Evolutionary conservation across 2,888 invertebrate species (phyloP).

Genomic region (Tipula lateralis): DNA sequence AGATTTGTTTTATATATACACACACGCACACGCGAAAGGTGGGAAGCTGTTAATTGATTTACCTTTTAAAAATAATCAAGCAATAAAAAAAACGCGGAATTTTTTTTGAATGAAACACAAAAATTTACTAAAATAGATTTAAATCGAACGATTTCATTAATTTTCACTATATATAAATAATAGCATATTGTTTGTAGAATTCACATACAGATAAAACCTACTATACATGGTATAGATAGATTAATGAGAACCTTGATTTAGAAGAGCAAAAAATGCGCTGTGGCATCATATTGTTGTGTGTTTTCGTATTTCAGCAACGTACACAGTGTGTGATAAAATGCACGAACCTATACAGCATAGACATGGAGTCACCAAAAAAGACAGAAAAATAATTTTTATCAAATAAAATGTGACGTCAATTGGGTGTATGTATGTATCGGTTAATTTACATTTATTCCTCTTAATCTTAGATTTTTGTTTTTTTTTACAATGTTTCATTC

Average conservation of each 20-base stretch:
- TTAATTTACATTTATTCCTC: not conserved
- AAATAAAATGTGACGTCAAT: conserved; percentile 11
- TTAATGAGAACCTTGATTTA: not conserved
- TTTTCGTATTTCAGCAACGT: not conserved
- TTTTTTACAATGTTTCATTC: not conserved
- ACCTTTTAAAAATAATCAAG: not conserved
- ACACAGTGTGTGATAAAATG: not conserved
- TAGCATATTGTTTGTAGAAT: not conserved
- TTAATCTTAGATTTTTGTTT: not conserved
- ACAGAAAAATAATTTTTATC: not conserved
- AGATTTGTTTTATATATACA: not conserved
- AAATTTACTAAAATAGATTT: conserved; percentile 12
- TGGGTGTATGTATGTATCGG: too few relatives aligned
- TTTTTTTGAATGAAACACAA: not conserved
- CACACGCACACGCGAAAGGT: not conserved
- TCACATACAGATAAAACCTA: not conserved
- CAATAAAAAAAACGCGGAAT: not conserved
- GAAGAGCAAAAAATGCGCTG: not conserved
- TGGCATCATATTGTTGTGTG: too few relatives aligned
- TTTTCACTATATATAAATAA: not conserved
- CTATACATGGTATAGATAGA: not conserved
- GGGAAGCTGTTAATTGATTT: not conserved
- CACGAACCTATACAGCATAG: not conserved
- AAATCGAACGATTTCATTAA: not conserved
- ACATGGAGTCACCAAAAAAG: not conserved